These are phyloP conservation scores for Myiotriccus ornatus DNA, from an alignment of 2,797 vertebrate species.

Conservation along the genomic window DNA sequence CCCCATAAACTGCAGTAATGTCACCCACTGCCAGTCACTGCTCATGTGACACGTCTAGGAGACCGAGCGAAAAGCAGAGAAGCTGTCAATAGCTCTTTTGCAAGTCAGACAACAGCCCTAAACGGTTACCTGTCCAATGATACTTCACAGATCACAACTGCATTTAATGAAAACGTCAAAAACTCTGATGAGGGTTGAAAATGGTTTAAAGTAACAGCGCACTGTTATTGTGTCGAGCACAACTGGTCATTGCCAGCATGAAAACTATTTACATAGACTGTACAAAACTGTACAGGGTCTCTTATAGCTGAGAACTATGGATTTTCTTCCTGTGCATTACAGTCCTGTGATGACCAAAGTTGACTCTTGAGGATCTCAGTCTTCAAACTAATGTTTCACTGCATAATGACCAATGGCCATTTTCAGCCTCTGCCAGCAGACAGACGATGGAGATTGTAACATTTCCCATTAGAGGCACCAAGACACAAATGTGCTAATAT, in stretches of 20 bases:
- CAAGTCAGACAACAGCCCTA: background rate
- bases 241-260: background rate
- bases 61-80: background rate
- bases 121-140: background rate
- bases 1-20: background rate
- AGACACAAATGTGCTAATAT: background rate
- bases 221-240: background rate
- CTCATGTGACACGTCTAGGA: rapidly evolving
- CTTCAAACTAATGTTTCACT: background rate
- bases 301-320: background rate
- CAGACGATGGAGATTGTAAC: background rate
- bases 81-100: background rate
- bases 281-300: background rate
- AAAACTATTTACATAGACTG: background rate
- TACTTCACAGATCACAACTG: background rate
- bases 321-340: background rate
- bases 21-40: background rate
- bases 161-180: background rate
- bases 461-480: background rate
- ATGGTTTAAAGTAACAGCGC: rapidly evolving
- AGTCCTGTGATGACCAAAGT: background rate
- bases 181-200: background rate
- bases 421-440: background rate
- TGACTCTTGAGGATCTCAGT: background rate
- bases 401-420: background rate